Percentiles rank a stretch among this genome's conserved stretches.
phyloP scores from a whole-genome alignment of 2,797 vertebrate species.

The Pangasius mekongensis region DNA sequence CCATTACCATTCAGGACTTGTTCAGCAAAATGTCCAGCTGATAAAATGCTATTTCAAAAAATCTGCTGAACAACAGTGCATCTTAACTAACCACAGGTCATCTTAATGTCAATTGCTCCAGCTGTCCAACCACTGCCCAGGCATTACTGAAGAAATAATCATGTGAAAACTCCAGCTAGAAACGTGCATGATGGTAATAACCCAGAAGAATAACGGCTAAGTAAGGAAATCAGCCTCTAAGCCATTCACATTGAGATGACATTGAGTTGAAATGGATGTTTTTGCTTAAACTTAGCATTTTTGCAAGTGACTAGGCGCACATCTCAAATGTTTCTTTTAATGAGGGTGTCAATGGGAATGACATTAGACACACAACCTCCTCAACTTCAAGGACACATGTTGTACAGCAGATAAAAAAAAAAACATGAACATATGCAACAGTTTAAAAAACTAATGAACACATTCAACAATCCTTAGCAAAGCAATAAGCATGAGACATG shows the following conservation, averaged over 20 bases:
- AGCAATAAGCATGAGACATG: not conserved
- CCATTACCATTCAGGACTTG: constrained; percentile 42
- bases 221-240: not conserved
- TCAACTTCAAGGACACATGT: not conserved
- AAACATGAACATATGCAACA: not conserved
- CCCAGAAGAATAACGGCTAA: not conserved
- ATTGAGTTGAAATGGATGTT: not conserved
- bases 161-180: not conserved
- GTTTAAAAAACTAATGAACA: not conserved
- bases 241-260: not conserved
- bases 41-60: constrained; percentile 8
- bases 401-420: not conserved
- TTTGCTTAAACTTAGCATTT: not conserved
- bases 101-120: constrained; percentile 45
- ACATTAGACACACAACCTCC: not conserved
- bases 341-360: not conserved
- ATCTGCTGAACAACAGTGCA: not conserved
- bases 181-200: not conserved
- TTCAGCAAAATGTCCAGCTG: constrained; percentile 1
- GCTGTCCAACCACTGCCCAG: not conserved
- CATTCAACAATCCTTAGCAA: not conserved
- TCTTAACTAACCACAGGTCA: constrained; percentile 43
- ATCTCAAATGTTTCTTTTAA: not conserved
- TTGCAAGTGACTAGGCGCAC: not conserved
- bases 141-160: not conserved